Evolutionary conservation across 2,797 vertebrate species (phyloP).

Genomic region (Lutjanus argentimaculatus): DNA sequence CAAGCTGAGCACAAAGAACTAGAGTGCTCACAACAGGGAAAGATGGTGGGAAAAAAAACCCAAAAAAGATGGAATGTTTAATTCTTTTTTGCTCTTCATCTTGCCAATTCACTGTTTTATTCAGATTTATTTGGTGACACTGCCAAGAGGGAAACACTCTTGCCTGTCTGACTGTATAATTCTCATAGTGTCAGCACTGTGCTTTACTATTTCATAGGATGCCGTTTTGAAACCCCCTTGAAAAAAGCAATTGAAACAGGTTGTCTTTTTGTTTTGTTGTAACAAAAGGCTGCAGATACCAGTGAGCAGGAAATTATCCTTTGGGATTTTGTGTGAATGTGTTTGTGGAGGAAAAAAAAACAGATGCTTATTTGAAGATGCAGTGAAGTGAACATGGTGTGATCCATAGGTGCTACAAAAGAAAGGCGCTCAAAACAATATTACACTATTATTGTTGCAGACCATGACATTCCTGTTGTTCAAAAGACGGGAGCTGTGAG

Average conservation of each 20-base stretch:
- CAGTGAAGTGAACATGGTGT: conserved; percentile 36
- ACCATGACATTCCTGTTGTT: conserved; percentile 26
- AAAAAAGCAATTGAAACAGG: conserved; percentile 54
- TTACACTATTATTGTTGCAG: conserved; percentile 23
- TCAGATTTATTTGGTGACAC: conserved; percentile 44
- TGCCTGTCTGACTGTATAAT: conserved; percentile 61
- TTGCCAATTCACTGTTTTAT: conserved; percentile 46
- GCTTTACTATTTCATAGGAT: conserved; percentile 43
- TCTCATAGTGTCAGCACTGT: conserved; percentile 42
- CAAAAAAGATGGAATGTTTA: conserved; percentile 3
- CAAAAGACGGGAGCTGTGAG: conserved; percentile 1
- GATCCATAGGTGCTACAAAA: conserved; percentile 46
- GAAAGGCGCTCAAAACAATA: conserved; percentile 37
- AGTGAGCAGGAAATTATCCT: conserved; percentile 34
- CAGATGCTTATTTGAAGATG: conserved; percentile 56
- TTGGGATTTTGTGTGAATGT: conserved; percentile 37
- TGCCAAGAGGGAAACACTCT: conserved; percentile 55
- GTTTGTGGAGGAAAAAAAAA: background rate
- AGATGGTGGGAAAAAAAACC: conserved; percentile 17
- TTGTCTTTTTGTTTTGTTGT: conserved; percentile 49
- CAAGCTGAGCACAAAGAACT: conserved; percentile 25
- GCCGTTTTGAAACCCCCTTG: conserved; percentile 32
- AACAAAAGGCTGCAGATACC: conserved; percentile 42
- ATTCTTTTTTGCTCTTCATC: conserved; percentile 30
- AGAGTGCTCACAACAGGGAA: conserved; percentile 9